Evolutionary conservation across 2,113 vertebrate genomes (phyloP).

Genomic region (Ptychochromis oligacanthus): DNA sequence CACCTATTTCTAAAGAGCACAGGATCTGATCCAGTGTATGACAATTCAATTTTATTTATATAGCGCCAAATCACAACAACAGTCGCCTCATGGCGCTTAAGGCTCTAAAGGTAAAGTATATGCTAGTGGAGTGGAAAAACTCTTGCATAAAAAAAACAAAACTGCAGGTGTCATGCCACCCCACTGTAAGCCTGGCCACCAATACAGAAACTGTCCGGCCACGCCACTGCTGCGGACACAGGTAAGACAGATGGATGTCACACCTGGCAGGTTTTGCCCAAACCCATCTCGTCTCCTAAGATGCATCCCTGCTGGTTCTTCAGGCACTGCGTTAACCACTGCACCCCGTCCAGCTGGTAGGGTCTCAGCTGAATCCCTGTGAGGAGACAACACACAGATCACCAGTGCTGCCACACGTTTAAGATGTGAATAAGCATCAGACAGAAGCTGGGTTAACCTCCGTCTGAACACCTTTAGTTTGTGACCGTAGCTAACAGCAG

Average conservation of each 20-base stretch:
- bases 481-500: not conserved
- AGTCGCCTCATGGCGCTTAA: too few relatives aligned
- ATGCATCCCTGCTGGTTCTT: constrained; percentile 87
- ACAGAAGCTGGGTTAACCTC: not conserved
- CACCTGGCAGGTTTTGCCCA: constrained; percentile 97
- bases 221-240: not conserved
- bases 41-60: too few relatives aligned
- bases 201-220: not conserved
- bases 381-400: not conserved
- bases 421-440: not conserved
- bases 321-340: constrained; percentile 84
- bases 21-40: not conserved
- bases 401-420: not conserved
- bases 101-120: too few relatives aligned
- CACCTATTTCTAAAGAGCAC: not conserved
- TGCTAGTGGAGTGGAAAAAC: too few relatives aligned
- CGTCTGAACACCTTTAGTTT: not conserved
- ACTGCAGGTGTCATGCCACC: too few relatives aligned
- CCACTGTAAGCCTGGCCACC: too few relatives aligned
- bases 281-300: constrained; percentile 94
- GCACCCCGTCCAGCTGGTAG: constrained; percentile 90
- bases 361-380: constrained; percentile 84
- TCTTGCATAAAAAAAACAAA: too few relatives aligned
- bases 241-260: not conserved
- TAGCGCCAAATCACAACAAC: too few relatives aligned